A percentile compares a stretch with the other conserved stretches of the same genome.
These are phyloP conservation scores for Bibio marci DNA, from an alignment of 2,888 invertebrate species.

Conservation along the genomic window DNA sequence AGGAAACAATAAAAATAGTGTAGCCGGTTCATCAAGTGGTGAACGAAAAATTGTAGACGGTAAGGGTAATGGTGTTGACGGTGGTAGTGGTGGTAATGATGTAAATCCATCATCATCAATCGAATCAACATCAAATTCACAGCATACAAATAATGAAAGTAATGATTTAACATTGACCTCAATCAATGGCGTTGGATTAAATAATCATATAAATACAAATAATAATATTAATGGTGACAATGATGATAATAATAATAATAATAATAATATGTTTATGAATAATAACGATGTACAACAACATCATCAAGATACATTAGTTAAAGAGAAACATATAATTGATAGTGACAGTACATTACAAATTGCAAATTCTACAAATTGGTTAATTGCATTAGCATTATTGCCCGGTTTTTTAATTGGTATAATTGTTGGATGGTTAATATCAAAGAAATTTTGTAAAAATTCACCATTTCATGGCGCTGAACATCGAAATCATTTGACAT, in stretches of 20 bases:
- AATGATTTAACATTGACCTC: constrained; percentile 23
- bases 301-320: too few relatives aligned
- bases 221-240: background rate
- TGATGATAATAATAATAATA: background rate
- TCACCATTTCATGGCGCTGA: constrained; percentile 15
- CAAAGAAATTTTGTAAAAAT: constrained; percentile 17
- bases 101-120: background rate
- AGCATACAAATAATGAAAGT: background rate
- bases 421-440: constrained; percentile 17
- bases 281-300: background rate
- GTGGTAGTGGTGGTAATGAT: background rate
- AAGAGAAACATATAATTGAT: background rate
- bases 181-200: constrained; percentile 21
- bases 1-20: constrained; percentile 4
- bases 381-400: constrained; percentile 14
- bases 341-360: constrained; percentile 15
- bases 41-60: background rate
- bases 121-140: background rate
- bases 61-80: background rate
- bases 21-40: background rate
- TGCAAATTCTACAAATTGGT: constrained; percentile 15
- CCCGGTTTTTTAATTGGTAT: constrained; percentile 20
- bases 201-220: constrained; percentile 19
- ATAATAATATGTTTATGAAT: background rate
- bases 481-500: constrained; percentile 8